Evolutionary conservation across 37 sponge, comb jelly and placozoan genomes (phyloP).

Genomic region (Chondrilla cf. caribensis): DNA sequence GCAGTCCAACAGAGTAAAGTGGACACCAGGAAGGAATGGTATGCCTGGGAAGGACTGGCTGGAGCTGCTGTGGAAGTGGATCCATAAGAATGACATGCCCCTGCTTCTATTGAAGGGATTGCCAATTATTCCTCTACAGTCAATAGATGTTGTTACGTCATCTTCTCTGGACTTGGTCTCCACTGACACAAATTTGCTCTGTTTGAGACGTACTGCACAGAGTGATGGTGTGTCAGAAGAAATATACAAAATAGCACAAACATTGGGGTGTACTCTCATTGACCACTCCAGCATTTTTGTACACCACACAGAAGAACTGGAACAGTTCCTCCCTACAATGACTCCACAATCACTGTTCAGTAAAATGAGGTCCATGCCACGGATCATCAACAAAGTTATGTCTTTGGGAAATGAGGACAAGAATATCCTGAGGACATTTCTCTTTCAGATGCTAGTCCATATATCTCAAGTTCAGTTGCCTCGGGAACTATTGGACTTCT

Average conservation of each 20-base stretch:
- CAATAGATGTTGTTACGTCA: too few relatives aligned
- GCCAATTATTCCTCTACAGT: slow-evolving; percentile 16
- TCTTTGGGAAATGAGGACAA: not conserved
- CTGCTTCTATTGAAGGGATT: not conserved
- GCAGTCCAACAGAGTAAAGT: too few relatives aligned
- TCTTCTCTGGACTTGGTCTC: too few relatives aligned
- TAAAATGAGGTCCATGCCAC: not conserved
- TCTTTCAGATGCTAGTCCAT: not conserved
- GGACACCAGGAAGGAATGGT: too few relatives aligned
- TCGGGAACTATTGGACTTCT: too few relatives aligned
- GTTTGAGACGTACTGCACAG: too few relatives aligned
- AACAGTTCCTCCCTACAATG: not conserved
- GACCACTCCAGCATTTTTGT: not conserved
- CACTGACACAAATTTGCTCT: too few relatives aligned
- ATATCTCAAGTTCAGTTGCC: too few relatives aligned
- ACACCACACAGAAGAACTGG: not conserved
- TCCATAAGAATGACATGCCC: not conserved
- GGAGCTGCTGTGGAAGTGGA: too few relatives aligned
- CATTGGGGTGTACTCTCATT: not conserved
- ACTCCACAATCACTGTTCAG: not conserved
- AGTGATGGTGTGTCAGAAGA: not conserved
- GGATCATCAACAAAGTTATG: not conserved
- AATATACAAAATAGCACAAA: not conserved
- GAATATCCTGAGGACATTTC: not conserved
- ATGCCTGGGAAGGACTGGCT: too few relatives aligned